These are phyloP conservation scores for Volucella inflata DNA, from an alignment of 2,888 invertebrate species.

Conservation along the genomic window DNA sequence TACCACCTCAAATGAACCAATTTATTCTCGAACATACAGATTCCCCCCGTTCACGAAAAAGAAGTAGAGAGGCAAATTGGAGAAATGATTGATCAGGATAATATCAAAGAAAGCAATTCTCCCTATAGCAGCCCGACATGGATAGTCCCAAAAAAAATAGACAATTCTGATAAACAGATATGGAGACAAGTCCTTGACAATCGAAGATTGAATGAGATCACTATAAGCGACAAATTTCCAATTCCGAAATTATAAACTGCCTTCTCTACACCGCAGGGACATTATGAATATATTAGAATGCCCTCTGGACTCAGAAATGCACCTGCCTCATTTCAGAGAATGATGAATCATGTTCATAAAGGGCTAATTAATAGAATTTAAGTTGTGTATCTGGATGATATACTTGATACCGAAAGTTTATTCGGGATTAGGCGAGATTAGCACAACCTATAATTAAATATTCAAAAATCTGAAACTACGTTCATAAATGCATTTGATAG, in stretches of 20 bases:
- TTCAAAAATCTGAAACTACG: constrained; percentile 20
- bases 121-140: constrained; percentile 52
- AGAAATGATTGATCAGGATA: constrained; percentile 49
- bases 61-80: constrained; percentile 36
- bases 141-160: constrained; percentile 57
- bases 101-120: constrained; percentile 49
- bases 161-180: constrained; percentile 54
- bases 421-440: constrained; percentile 27
- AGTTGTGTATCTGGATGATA: constrained; percentile 48
- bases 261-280: constrained; percentile 30
- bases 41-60: constrained; percentile 24
- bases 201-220: no score
- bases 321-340: constrained; percentile 42
- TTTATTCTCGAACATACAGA: constrained; percentile 47
- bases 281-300: constrained; percentile 32
- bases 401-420: constrained; percentile 13
- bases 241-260: constrained; percentile 60
- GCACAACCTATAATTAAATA: constrained; percentile 24
- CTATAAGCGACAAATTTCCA: constrained; percentile 63
- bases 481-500: constrained; percentile 27
- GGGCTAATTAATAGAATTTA: constrained; percentile 42
- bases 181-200: constrained; percentile 54
- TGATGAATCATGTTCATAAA: constrained; percentile 42
- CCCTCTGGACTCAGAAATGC: constrained; percentile 36
- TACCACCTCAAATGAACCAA: constrained; percentile 38